phyloP scores from a whole-genome alignment of 1,140 invertebrate species.

The Lethocerus indicus region DNA sequence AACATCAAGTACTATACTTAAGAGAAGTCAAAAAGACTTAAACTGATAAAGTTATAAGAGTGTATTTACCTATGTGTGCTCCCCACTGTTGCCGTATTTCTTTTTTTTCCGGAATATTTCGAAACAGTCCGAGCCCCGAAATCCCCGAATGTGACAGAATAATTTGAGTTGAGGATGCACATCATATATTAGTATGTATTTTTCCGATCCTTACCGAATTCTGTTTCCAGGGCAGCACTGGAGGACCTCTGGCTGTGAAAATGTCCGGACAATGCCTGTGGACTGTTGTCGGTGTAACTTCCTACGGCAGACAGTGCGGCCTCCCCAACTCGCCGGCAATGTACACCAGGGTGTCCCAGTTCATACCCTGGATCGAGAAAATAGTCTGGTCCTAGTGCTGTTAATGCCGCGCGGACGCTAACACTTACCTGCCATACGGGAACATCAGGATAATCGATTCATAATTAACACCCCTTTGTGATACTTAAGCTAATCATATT shows the following conservation, averaged over 20 bases:
- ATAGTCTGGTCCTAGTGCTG: slow-evolving; percentile 19
- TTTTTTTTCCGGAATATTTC: too few species aligned
- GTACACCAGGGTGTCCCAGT: slow-evolving; percentile 35
- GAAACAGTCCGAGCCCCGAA: too few species aligned
- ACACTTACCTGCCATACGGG: slow-evolving; percentile 24
- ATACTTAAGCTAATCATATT: background rate
- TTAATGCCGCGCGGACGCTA: too few species aligned
- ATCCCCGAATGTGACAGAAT: too few species aligned
- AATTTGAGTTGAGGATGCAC: too few species aligned
- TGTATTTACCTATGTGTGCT: too few species aligned
- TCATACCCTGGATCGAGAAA: slow-evolving; percentile 34
- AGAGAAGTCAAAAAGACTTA: too few species aligned
- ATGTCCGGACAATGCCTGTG: slow-evolving; percentile 28
- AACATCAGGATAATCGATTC: slow-evolving; percentile 24
- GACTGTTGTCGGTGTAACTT: slow-evolving; percentile 31
- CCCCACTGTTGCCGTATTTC: too few species aligned
- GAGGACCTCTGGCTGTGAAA: slow-evolving; percentile 26
- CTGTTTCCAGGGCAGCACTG: slow-evolving; percentile 30
- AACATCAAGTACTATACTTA: too few species aligned
- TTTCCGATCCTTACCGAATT: too few species aligned
- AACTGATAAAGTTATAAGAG: too few species aligned
- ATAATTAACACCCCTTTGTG: background rate
- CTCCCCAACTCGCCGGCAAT: slow-evolving; percentile 27
- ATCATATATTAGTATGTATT: too few species aligned
- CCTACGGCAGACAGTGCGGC: slow-evolving; percentile 29